These are phyloP conservation scores for Zaprionus camerounensis DNA, from an alignment of 1,140 invertebrate genomes.

Conservation along the genomic window DNA sequence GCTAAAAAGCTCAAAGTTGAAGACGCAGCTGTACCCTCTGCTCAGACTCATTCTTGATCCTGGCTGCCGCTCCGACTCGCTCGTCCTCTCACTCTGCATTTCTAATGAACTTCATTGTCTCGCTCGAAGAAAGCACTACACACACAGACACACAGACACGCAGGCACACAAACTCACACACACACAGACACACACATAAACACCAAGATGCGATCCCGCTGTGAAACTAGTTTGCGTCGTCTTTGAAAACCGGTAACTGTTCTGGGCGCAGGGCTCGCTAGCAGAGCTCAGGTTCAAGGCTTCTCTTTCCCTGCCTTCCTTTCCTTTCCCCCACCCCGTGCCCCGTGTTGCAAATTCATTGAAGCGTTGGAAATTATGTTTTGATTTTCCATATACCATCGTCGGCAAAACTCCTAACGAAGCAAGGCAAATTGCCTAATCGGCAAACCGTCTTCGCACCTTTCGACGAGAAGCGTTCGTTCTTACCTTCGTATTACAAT, in stretches of 20 bases:
- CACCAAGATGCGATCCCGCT: constrained; percentile 44
- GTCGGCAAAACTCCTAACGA: constrained; percentile 59
- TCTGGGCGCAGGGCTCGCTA: constrained; percentile 18
- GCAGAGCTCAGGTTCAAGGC: constrained; percentile 24
- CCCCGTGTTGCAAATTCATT: constrained; percentile 36
- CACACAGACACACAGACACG: constrained; percentile 1
- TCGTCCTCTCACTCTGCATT: constrained; percentile 37
- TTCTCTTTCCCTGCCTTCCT: constrained; percentile 3
- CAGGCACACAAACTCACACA: constrained; percentile 4
- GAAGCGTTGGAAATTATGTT: constrained; percentile 74
- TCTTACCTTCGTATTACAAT: constrained; percentile 50
- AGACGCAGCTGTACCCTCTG: constrained; percentile 40
- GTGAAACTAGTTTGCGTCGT: constrained; percentile 73
- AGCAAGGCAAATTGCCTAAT: constrained; percentile 76
- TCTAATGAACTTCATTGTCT: constrained; percentile 73
- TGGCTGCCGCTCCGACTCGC: constrained; percentile 1
- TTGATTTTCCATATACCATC: constrained; percentile 68
- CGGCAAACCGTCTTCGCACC: constrained; percentile 72
- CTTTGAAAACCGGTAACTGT: constrained; percentile 76
- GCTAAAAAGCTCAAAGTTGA: constrained; percentile 29
- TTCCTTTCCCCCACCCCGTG: neutral
- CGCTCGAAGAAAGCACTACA: constrained; percentile 44
- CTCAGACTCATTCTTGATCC: constrained; percentile 19
- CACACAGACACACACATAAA: constrained; percentile 17
- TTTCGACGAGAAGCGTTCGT: constrained; percentile 21